Evolutionary conservation across 2,797 vertebrate species (phyloP), one percentile per base, ranked within the genome.

Genomic region (Anniella stebbinsi): DNA sequence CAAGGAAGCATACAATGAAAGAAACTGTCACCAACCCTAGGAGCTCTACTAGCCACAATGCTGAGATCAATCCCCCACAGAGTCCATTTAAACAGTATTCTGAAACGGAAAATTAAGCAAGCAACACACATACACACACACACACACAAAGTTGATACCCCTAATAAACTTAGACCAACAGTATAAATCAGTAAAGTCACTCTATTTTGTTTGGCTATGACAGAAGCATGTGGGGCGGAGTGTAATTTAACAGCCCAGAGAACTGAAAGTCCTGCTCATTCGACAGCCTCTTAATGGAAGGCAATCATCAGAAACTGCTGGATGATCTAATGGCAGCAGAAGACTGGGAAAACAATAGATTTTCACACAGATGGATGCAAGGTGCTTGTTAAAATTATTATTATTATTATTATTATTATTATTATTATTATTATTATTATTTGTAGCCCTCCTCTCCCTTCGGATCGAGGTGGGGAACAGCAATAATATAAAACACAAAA

Each of bases 1-100:
- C 89, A 93, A 94, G 94, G 81, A 93, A 73, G 82, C 2, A 91
- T 63, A 82, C 28, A 94, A 33, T 87, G 93, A 96, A 92, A 96
- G 92, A 93, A 95, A 91, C 93, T 85, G 88, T 94, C 95, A 96
- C 89, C 95, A 94, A 88, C 89, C 87, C 92, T 90, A 91, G 88
- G 82, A 92, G 85, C 93, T 88, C 88, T 80, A 80, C 21, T 82
- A 93, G 90, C 54, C 90, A 90, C 75, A 93, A 88, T 36, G 81
- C 84, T 57, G 63, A 90, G 76, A 93, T 82, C 86, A 70, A 38
- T 48, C 73, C 92, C 82, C 86, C 82, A 88, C 78, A 82, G 90
- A 7, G 28, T 73, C 80, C 2, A 87, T 92, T 78, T 57, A 63
- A 81, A 88, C 75, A 91, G 72, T 57, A 89, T 45, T 77, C 67